Base-by-base conservation (phyloP, 2,113 vertebrate genomes). In the Cygnus atratus region DNA sequence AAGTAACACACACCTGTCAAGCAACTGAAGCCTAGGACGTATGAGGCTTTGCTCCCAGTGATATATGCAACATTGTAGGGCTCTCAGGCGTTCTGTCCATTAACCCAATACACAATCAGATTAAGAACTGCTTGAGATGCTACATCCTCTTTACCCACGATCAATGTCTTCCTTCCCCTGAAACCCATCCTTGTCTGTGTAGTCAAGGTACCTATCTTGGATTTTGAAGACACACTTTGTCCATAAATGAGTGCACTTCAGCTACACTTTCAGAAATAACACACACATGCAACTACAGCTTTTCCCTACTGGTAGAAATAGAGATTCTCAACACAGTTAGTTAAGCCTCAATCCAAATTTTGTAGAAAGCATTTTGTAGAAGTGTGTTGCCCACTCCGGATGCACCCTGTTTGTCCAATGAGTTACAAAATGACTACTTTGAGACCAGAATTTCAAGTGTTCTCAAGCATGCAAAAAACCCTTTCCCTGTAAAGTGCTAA, bases 241-340 rank as follows among this genome's bases (percentile, higher is more conserved):
- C n/a, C 6, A 0, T 39, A 46, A 21, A 33, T 73, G 18, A 46
- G 3, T 15, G 21, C n/a, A 14, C 12, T 43, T 59, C 43, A 65
- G 26, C 13, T 79, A 54, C 12, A 6, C 19, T 73, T 71, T 68
- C 54, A 81, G 43, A 72, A 73, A 58, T 31, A 54, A 46, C 68
- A 41, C 2, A 13, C 13, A 25, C 16, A 31, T 10, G n/a, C 18
- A 70, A 26, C 20, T 85, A 54, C 35, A 63, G 19, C n/a, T 68
- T 58, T 22, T 88, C 26, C 11, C 7, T 52, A 37, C 6, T 21
- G 44, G 6, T 9, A 63, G 54, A 65, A 63, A 63, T 1, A n/a
- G 6, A 16, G 19, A 66, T 78, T 55, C 33, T 43, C 43, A 52
- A 77, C 9, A 16, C n/a, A 24, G 25, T 31, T 33, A 52, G 11